A percentile compares a stretch with the other conserved stretches of the same genome.
Conservation (phyloP, 1,140 invertebrate species). For the Cataglyphis hispanica region DNA sequence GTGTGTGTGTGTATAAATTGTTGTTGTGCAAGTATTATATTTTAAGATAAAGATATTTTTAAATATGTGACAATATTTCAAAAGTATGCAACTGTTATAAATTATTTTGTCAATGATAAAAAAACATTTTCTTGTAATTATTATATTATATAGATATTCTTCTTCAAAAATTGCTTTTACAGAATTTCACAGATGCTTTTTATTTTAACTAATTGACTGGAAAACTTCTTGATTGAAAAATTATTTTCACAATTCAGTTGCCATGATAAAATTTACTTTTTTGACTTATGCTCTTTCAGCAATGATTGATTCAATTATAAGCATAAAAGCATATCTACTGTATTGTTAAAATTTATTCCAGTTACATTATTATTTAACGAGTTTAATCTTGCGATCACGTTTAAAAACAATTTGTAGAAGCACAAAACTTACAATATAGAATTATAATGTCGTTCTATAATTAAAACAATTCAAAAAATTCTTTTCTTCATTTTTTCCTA, state of each 20-base stretch:
- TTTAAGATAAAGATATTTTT: not conserved
- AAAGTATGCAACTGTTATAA: not conserved
- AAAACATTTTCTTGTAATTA: not conserved
- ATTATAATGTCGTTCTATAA: not conserved
- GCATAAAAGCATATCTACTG: not conserved
- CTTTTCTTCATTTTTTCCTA: not conserved
- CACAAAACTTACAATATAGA: not conserved
- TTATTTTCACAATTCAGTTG: not conserved
- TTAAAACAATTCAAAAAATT: too few species aligned
- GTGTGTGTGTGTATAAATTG: too few species aligned
- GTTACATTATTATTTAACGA: not conserved
- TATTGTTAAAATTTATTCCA: conserved; percentile 34
- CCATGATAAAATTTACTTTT: not conserved
- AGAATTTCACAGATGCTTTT: not conserved
- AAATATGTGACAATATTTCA: too few species aligned
- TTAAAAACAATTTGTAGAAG: conserved; percentile 15
- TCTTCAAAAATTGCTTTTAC: not conserved
- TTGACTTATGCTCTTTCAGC: conserved; percentile 28
- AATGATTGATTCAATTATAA: conserved; percentile 18
- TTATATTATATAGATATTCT: not conserved
- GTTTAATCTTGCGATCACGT: conserved; percentile 25
- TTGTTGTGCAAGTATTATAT: not conserved
- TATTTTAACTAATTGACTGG: not conserved
- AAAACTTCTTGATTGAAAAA: not conserved
- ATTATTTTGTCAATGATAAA: not conserved